Evolutionary conservation across 1,140 invertebrate species (phyloP).

Genomic region (Teleogryllus occipitalis): DNA sequence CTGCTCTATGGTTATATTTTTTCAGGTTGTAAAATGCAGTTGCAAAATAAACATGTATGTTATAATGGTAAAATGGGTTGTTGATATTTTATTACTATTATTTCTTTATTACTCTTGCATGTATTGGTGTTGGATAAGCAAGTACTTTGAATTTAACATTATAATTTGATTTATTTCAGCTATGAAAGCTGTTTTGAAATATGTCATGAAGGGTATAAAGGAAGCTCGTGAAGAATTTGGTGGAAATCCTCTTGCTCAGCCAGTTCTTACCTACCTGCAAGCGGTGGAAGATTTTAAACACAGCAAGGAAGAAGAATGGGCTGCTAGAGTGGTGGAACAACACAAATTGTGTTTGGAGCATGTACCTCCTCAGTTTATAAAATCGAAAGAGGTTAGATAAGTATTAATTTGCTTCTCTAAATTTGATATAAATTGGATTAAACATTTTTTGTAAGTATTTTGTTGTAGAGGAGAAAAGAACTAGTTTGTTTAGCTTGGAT

Average conservation of each 20-base stretch:
- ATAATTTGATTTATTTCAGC: conserved; percentile 34
- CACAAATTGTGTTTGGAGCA: conserved; percentile 51
- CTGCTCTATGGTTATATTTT: no score
- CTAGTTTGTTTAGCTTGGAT: no score
- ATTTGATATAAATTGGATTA: no score
- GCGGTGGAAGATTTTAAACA: conserved; percentile 48
- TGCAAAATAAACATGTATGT: no score
- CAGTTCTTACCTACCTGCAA: conserved; percentile 47
- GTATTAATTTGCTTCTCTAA: no score
- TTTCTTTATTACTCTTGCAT: no score
- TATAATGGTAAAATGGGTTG: no score
- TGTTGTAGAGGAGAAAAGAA: no score
- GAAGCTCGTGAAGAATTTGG: conserved; percentile 39
- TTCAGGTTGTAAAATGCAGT: no score
- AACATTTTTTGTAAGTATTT: no score
- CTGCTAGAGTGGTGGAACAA: conserved; percentile 41
- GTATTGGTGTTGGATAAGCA: no score
- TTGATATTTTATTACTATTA: no score
- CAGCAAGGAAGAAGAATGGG: conserved; percentile 44
- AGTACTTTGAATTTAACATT: neutral
- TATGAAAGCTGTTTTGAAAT: conserved; percentile 44
- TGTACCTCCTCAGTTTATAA: conserved; percentile 53
- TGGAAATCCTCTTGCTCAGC: conserved; percentile 35
- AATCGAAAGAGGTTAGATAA: conserved; percentile 44
- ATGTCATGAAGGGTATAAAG: conserved; percentile 42